These are phyloP conservation scores for Lordiphosa fenestrarum DNA, from an alignment of 2,888 invertebrate genomes.

Conservation along the genomic window DNA sequence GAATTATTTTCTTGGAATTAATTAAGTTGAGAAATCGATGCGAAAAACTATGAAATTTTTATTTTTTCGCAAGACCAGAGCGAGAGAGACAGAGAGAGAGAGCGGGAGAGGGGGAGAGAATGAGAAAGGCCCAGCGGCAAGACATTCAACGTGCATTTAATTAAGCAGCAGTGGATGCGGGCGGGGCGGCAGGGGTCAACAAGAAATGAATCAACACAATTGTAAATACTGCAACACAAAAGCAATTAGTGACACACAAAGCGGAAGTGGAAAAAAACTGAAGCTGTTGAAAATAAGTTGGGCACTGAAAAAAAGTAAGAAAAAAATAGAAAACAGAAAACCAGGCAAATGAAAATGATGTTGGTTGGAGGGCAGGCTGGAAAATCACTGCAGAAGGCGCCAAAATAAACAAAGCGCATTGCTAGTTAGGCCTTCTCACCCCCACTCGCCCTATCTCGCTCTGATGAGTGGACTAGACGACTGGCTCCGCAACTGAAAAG, in stretches of 20 bases:
- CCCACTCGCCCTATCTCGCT: no score
- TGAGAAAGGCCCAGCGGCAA: slow-evolving; percentile 26
- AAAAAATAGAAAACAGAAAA: slow-evolving; percentile 10
- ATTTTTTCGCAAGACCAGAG: slow-evolving; percentile 28
- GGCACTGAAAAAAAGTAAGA: slow-evolving; percentile 6
- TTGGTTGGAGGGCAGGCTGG: slow-evolving; percentile 6
- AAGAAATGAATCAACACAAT: slow-evolving; percentile 76
- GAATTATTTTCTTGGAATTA: slow-evolving; percentile 37
- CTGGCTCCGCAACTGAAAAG: slow-evolving; percentile 64
- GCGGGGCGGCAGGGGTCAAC: slow-evolving; percentile 18
- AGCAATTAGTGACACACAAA: slow-evolving; percentile 76
- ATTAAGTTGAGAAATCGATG: slow-evolving; percentile 32
- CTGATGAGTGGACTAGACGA: slow-evolving; percentile 29
- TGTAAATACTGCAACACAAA: slow-evolving; percentile 76
- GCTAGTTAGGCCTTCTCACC: slow-evolving; percentile 51
- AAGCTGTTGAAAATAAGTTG: slow-evolving; percentile 70
- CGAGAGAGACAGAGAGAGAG: slow-evolving; percentile 46
- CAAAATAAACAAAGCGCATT: slow-evolving; percentile 69
- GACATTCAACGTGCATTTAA: slow-evolving; percentile 73
- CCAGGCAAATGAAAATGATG: slow-evolving; percentile 14
- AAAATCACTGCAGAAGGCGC: slow-evolving; percentile 57
- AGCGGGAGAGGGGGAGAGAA: slow-evolving; percentile 43
- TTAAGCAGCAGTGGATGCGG: slow-evolving; percentile 49
- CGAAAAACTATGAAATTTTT: slow-evolving; percentile 14
- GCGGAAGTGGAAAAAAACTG: slow-evolving; percentile 72